Base-by-base conservation (phyloP, 1,140 invertebrate genomes). In the Camponotus vicinus region DNA sequence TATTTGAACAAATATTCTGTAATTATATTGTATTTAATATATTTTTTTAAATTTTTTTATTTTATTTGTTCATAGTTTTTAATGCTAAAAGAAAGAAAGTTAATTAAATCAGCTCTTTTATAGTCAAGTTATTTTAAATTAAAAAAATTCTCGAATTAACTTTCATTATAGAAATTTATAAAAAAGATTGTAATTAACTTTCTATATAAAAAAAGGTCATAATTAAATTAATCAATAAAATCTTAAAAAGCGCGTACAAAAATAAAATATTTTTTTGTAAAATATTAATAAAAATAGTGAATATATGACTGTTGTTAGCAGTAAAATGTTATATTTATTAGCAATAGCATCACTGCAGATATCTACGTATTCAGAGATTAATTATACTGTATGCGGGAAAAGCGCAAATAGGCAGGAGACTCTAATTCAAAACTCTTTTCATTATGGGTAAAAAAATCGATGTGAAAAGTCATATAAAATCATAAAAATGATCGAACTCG, bases 111-210 rank as follows among this genome's bases (percentile, higher is more conserved):
- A 61, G 37, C 27, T 27, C 27, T 27, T 82, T 71, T 71, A 70
- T 67, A 71, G 66, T 82, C 18, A 69, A 21, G 67, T 80, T 80
- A 80, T 80, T 80, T 59, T 71, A 70, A 71, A 40, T 37, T 71
- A 80, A 80, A 52, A 70, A 82, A 34, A 70, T 42, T 11, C 18
- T 8, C 15, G 18, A 34, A 21, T 82, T 37, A 61, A 40, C 37
- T 82, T 82, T 71, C 37, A 42, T 34, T 27, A 18, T 52, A 40
- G 45, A 71, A 27, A 27, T 27, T 40, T 52, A 55, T 82, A 73
- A 80, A 73, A 82, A 82, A 13, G 42, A 73, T 82, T 73, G 40
- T 82, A 82, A 71, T 82, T 82, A 82, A 82, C 40, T 59, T 82
- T 32, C 21, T 42, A n/a, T 15, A 13, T 34, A 27, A 6, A 42